A percentile compares a stretch with the other conserved stretches of the same genome.
These are phyloP conservation scores for Acanthopagrus latus DNA, from an alignment of 2,797 vertebrate species.

Conservation along the genomic window DNA sequence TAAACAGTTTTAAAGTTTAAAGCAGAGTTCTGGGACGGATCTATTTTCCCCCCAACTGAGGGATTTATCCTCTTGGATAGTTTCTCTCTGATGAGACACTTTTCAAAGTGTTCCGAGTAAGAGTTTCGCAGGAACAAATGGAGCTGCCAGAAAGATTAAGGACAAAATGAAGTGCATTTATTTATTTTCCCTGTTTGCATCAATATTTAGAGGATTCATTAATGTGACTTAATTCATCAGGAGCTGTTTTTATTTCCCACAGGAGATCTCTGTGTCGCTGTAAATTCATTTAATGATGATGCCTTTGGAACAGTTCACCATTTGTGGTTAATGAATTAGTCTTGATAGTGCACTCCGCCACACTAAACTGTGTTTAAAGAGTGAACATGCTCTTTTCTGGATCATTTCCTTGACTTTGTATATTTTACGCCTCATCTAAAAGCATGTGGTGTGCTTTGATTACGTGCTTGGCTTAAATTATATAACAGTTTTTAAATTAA, in stretches of 20 bases:
- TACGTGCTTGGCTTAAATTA: conserved; percentile 11
- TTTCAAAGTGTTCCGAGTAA: conserved; percentile 55
- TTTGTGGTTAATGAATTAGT: conserved; percentile 37
- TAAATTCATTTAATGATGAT: conserved; percentile 41
- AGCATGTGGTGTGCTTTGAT: conserved; percentile 15
- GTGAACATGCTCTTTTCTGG: conserved; percentile 33
- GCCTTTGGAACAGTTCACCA: conserved; percentile 45
- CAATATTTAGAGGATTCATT: conserved; percentile 49
- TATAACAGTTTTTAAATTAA: conserved; percentile 10
- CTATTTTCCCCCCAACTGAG: conserved; percentile 8
- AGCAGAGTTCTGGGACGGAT: conserved; percentile 34
- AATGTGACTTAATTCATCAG: conserved; percentile 52
- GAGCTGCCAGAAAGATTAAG: conserved; percentile 58
- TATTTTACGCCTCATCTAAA: conserved; percentile 17
- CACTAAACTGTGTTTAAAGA: conserved; percentile 30
- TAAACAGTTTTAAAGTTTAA: conserved; percentile 22
- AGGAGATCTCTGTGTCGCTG: conserved; percentile 21
- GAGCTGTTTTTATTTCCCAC: conserved; percentile 45
- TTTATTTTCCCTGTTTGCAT: conserved; percentile 41
- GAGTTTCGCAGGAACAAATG: conserved; percentile 52
- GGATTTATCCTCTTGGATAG: conserved; percentile 55
- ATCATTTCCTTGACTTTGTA: conserved; percentile 37
- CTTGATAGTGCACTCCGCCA: conserved; percentile 34
- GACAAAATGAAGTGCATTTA: conserved; percentile 46
- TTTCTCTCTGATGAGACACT: conserved; percentile 51